Conservation (phyloP, 92 coral and sea anemone species). For the Pocillopora meandrina region DNA sequence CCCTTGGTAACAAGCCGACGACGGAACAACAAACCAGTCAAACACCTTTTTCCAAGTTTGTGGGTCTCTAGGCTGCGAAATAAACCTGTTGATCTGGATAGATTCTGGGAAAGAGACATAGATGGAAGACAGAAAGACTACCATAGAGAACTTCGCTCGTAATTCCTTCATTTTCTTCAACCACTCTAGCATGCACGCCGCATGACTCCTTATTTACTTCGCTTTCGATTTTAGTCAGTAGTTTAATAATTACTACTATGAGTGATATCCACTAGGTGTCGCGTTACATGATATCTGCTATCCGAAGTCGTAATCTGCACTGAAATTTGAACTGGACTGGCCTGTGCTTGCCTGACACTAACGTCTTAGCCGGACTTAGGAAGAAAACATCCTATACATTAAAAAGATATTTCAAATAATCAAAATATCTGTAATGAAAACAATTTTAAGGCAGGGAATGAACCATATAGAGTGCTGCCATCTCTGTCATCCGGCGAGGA, state of each 20-base stretch:
- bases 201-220: neutral
- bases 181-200: neutral
- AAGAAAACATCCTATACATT: too few relatives aligned
- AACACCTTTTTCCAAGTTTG: neutral
- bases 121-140: neutral
- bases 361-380: too few relatives aligned
- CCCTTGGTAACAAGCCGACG: neutral
- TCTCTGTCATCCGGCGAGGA: too few relatives aligned
- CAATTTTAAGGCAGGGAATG: too few relatives aligned
- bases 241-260: neutral
- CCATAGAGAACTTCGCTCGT: neutral
- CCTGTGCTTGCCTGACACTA: too few relatives aligned
- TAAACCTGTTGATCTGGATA: neutral
- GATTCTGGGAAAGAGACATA: neutral
- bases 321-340: too few relatives aligned
- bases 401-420: too few relatives aligned
- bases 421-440: too few relatives aligned
- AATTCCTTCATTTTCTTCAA: neutral
- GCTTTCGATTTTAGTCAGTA: neutral
- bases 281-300: too few relatives aligned
- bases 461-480: too few relatives aligned
- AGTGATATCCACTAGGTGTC: too few relatives aligned
- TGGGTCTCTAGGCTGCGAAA: neutral
- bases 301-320: too few relatives aligned
- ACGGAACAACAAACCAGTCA: neutral